Evolutionary conservation across 2,113 vertebrate genomes (phyloP), one percentile per base, ranked within the genome.

Genomic region (Podilymbus podiceps): DNA sequence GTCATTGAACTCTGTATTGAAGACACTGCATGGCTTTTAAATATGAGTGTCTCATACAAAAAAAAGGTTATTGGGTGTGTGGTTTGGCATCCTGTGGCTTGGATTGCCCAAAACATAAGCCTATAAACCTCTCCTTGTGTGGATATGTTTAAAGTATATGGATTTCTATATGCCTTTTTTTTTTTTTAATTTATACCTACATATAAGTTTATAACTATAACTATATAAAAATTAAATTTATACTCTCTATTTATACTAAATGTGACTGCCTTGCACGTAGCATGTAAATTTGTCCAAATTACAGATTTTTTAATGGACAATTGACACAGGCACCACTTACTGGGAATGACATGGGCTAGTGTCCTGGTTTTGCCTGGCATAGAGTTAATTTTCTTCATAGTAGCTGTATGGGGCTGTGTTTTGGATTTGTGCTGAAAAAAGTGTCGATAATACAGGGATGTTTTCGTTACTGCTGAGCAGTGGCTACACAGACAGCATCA

Each of bases 31-130:
- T 13, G 19, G 4, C 8, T 80, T 67, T 86, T 47, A 83, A 67
- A 59, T 23, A 12, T 35, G 8, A 58, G 23, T 6, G 12, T 77
- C 6, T 73, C 20, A 28, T 11, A 50, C 1, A 19, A 77, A 52
- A 0, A 50, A 53, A 59, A 30, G 5, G 1, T 27, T 60, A 38
- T 24, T 8, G 9, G 1, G 6, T 23, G 2, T 46, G 33, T 62
- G 33, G 2, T 60, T 72, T 89, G 47, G 23, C 28, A 52, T 56
- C 38, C 23, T 52, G 25, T 47, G 40, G 16, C 31, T n/a, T 38
- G 35, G 35, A 5, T 9, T 74, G 11, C 4, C 13, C 27, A 35
- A 27, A 82, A 58, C 8, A 4, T 60, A 80, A 53, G 10, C 3
- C 8, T 73, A 52, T 6, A 6, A 78, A 69, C 3, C 19, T 64